These are phyloP conservation scores for Leptopilina syphax DNA, from an alignment of 2,888 invertebrate genomes.

Conservation along the genomic window DNA sequence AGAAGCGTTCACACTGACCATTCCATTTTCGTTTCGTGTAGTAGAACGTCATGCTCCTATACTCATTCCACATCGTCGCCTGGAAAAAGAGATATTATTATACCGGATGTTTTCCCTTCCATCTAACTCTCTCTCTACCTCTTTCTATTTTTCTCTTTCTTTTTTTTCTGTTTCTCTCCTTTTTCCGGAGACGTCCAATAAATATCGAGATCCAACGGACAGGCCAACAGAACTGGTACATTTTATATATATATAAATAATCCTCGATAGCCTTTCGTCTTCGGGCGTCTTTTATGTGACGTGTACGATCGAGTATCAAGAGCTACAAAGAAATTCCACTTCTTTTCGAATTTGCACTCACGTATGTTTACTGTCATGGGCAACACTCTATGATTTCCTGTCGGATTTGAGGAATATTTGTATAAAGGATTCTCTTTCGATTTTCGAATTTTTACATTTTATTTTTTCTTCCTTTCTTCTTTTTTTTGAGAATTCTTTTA, in stretches of 20 bases:
- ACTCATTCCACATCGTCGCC: conserved; percentile 65
- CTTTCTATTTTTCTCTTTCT: conserved; percentile 52
- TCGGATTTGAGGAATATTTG: neutral
- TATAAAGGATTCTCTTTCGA: neutral
- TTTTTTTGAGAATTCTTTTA: too few species aligned
- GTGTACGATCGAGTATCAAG: conserved; percentile 49
- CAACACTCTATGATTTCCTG: neutral
- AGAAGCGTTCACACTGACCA: conserved; percentile 47
- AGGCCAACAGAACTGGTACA: conserved; percentile 26
- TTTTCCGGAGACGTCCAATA: conserved; percentile 62
- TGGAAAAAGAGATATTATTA: conserved; percentile 69
- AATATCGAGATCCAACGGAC: conserved; percentile 62
- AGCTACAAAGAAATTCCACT: conserved; percentile 44
- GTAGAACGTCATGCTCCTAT: conserved; percentile 51
- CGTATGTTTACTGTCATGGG: conserved; percentile 36
- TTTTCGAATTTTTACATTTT: neutral
- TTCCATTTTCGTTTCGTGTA: conserved; percentile 54
- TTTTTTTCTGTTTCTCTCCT: conserved; percentile 10
- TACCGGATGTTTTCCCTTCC: conserved; percentile 61
- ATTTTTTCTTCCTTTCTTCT: neutral
- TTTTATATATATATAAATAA: conserved; percentile 36
- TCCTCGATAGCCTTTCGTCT: conserved; percentile 50
- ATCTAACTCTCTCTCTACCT: conserved; percentile 22
- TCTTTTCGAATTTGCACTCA: conserved; percentile 38
- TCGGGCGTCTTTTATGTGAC: conserved; percentile 56